Evolutionary conservation across 1,140 invertebrate genomes (phyloP), one percentile per base, ranked within the genome.

Genomic region (Hesperophylax magnus): DNA sequence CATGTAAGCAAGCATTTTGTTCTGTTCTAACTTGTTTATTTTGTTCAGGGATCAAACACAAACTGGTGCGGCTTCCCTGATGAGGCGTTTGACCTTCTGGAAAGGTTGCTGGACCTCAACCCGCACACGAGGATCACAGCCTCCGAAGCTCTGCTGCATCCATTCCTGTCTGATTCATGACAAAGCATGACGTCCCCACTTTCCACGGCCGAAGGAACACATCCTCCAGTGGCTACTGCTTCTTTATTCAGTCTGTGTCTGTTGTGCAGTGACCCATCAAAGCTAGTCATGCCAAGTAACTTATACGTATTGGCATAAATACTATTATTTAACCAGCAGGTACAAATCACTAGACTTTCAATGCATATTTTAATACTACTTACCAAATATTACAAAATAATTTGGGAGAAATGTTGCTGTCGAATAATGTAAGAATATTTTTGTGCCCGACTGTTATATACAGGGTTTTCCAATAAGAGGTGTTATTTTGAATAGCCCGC

Each of bases 81-180:
- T 84, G 86, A 88, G 82, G 96, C 95, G 11, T 94, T 95, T 85
- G 92, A 96, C 86, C 88, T 97, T 34, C 90, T 97, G 79, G 91
- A 92, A 84, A 91, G 90, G 60, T 91, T 97, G 86, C 88, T 98
- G 82, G 93, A 96, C 85, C 89, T 96, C 72, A 93, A 97, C 89
- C 95, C 96, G 54, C 87, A 90, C 77, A 92, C 91, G 31, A 91
- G 96, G 83, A 93, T 95, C 82, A 93, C 94, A 11, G 96, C 96
- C 14, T 90, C 91, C 34, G 90, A 94, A 78, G 96, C 96, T 31
- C 90, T 97, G 22, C 86, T 90, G 60, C 95, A 96, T 90, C 92
- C 93, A 24, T 97, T 96, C 92, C 88, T 97, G 53, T 81, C 84
- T 18, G 71, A 83, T 54, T 81, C 74, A 60, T 81, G 79, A 81